Percentiles rank a stretch among this genome's conserved stretches.
These are phyloP conservation scores for Mormyrops attenuatus DNA, from an alignment of 2,797 vertebrate genomes.

Conservation along the genomic window DNA sequence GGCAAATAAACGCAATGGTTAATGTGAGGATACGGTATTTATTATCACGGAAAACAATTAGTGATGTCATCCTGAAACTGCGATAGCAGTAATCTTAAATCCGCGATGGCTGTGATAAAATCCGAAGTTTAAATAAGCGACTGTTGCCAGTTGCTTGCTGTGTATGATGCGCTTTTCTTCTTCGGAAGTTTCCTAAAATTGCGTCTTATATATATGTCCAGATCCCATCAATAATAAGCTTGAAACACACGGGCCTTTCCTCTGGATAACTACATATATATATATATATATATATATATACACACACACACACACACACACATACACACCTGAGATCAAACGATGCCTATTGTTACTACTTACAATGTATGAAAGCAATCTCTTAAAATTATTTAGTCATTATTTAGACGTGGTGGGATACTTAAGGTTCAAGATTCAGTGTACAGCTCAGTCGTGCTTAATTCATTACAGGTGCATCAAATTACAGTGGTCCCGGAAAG, in stretches of 20 bases:
- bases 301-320: too few relatives aligned
- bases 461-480: background rate
- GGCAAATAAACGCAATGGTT: background rate
- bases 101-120: background rate
- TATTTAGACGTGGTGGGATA: background rate
- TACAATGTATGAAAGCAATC: background rate
- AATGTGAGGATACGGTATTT: background rate
- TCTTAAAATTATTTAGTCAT: background rate
- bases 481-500: background rate
- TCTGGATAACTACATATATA: too few relatives aligned
- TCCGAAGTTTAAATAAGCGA: background rate
- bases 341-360: background rate
- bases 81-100: background rate
- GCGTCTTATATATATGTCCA: background rate
- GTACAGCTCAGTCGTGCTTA: background rate
- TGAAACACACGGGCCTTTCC: too few relatives aligned
- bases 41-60: background rate
- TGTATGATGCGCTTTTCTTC: background rate
- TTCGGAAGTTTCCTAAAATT: background rate
- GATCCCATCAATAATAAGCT: too few relatives aligned
- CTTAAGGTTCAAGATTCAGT: background rate
- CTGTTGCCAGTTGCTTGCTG: background rate
- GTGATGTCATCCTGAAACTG: background rate
- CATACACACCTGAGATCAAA: background rate
- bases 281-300: too few relatives aligned